Base-by-base conservation (phyloP, 2,797 vertebrate species). In the Acanthurus leucopareius region DNA sequence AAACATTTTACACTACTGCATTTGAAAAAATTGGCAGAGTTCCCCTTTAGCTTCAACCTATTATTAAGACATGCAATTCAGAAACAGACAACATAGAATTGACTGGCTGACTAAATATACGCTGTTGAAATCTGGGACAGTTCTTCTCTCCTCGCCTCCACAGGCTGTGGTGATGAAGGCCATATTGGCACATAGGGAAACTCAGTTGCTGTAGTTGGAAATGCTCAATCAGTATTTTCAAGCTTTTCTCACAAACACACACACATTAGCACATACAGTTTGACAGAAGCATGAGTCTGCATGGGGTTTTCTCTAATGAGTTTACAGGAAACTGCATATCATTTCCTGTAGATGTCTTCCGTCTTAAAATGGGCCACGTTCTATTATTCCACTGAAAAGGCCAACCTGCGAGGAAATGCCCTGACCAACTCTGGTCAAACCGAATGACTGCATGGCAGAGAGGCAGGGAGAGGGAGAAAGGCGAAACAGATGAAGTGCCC, bases 391-490 rank as follows among this genome's bases (percentile, higher is more conserved):
- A 47, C 69, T 77, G 40, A 63, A 77, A 84, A 76, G 67, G 68
- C 10, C 1, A 52, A 79, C 38, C 61, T 54, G 49, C 57, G 47
- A 80, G 67, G 64, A 68, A 86, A 68, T 17, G 69, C 15, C 19
- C 38, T 70, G 86, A 86, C 83, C 79, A 85, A 10, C 62, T 61
- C 17, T 63, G 56, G 65, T 76, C 67, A 77, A 61, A 66, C 32
- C 19, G 77, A 77, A 0, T n/a, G 79, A 76, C 66, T 65, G 59
- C 53, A 70, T n/a, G 49, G 51, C 54, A 73, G 22, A 69, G 53
- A 73, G 66, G 57, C 25, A 15, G 56, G 17, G 15, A 71, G 38
- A 72, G 54, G 19, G 42, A 78, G 16, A 3, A 10, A 20, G 15
- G n/a, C 2, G 1, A 64, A 59, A 28, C n/a, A 42, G 40, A 79